A percentile compares a stretch with the other conserved stretches of the same genome.
These are phyloP conservation scores for Scaptomyza flava DNA, from an alignment of 2,888 invertebrate genomes.

Conservation along the genomic window DNA sequence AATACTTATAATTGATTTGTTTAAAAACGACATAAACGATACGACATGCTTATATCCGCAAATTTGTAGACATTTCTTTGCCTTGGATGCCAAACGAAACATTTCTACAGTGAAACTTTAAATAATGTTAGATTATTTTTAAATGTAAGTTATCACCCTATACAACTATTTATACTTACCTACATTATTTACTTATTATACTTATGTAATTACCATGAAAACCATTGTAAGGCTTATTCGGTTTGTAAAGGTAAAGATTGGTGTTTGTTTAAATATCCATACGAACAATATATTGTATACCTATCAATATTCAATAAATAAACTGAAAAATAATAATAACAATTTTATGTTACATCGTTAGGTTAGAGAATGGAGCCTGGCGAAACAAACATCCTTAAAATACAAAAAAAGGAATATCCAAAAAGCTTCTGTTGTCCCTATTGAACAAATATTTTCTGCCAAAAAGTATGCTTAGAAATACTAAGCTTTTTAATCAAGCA, in stretches of 20 bases:
- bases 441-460: no score
- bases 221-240: slow-evolving; percentile 30
- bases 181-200: slow-evolving; percentile 35
- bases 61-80: slow-evolving; percentile 43
- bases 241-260: slow-evolving; percentile 62
- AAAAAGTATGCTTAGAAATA: no score
- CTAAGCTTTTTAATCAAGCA: no score
- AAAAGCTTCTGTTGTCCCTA: no score
- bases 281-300: slow-evolving; percentile 38
- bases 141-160: slow-evolving; percentile 37
- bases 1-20: slow-evolving; percentile 28
- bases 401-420: no score
- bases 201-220: slow-evolving; percentile 33
- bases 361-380: no score
- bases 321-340: slow-evolving; percentile 15
- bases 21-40: slow-evolving; percentile 41
- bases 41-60: slow-evolving; percentile 28
- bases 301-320: slow-evolving; percentile 54
- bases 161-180: slow-evolving; percentile 49
- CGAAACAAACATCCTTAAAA: no score
- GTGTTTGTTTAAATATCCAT: slow-evolving; percentile 70
- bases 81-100: slow-evolving; percentile 72
- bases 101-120: slow-evolving; percentile 57
- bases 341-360: neutral
- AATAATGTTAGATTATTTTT: slow-evolving; percentile 54